These are phyloP conservation scores for Oryzias melastigma DNA, from an alignment of 2,113 vertebrate species.

Conservation along the genomic window DNA sequence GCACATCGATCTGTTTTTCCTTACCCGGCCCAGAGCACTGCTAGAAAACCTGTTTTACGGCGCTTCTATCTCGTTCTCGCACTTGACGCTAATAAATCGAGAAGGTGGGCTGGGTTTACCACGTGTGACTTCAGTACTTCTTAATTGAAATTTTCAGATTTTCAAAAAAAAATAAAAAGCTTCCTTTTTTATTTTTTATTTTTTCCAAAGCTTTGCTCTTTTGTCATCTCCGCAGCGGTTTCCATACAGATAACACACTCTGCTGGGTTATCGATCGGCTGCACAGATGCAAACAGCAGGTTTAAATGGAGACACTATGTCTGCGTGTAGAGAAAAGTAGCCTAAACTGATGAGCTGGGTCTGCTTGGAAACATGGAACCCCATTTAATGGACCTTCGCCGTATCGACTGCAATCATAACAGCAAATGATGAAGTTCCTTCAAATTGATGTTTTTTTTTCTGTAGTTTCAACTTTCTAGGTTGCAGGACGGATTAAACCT, in stretches of 20 bases:
- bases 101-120: conserved; percentile 5
- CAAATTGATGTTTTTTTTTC: not conserved
- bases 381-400: conserved; percentile 12
- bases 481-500: conserved; percentile 14
- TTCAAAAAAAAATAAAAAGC: conserved; percentile 11
- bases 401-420: not conserved
- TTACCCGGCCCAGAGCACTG: conserved; percentile 9
- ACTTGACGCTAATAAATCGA: not conserved
- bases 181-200: not conserved
- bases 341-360: conserved; percentile 43
- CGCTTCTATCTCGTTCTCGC: conserved; percentile 5
- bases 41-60: conserved; percentile 20
- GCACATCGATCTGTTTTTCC: conserved; percentile 48
- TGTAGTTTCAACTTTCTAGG: not conserved
- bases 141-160: conserved; percentile 17
- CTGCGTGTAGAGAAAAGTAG: conserved; percentile 47
- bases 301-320: conserved; percentile 48
- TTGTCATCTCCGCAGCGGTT: conserved; percentile 18
- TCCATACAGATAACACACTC: conserved; percentile 51
- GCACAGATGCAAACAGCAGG: conserved; percentile 57
- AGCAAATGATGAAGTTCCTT: conserved; percentile 5
- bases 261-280: conserved; percentile 62
- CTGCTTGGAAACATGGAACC: conserved; percentile 24
- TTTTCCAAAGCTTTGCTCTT: not conserved
- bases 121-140: not conserved